phyloP scores from a whole-genome alignment of 2,113 vertebrate species.

The Campylorhamphus procurvoides region DNA sequence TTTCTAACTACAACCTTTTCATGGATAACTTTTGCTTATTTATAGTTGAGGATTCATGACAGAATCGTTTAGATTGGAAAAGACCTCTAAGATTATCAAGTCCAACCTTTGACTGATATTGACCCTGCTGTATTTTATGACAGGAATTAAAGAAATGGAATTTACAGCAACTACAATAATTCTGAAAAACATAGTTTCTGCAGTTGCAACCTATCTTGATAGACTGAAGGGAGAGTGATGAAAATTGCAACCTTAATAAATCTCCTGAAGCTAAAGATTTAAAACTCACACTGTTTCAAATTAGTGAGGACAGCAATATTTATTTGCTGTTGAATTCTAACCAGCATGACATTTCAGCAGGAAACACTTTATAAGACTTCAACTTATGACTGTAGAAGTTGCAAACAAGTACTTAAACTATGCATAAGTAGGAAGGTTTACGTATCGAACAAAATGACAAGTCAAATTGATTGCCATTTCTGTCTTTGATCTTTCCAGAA shows the following conservation, averaged over 20 bases:
- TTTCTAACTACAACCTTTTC: constrained; percentile 6
- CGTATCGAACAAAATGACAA: not conserved
- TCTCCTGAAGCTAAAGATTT: constrained; percentile 74
- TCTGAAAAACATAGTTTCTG: constrained; percentile 35
- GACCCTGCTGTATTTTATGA: not conserved
- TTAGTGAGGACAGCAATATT: constrained; percentile 80
- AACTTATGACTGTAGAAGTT: constrained; percentile 64
- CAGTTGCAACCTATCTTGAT: constrained; percentile 66
- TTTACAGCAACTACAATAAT: constrained; percentile 2
- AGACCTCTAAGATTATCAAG: not conserved
- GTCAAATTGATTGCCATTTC: not conserved
- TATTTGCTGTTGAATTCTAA: constrained; percentile 75
- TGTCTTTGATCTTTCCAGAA: not conserved
- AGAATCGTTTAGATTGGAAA: not conserved
- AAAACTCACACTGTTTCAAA: constrained; percentile 80
- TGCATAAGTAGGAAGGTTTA: not conserved
- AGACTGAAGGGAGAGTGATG: constrained; percentile 66
- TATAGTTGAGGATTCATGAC: not conserved
- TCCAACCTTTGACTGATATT: not conserved
- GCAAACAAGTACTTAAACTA: constrained; percentile 29
- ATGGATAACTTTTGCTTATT: constrained; percentile 20
- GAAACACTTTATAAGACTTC: constrained; percentile 73
- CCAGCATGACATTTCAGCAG: constrained; percentile 74
- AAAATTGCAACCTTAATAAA: constrained; percentile 80
- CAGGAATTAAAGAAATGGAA: constrained; percentile 47